These are phyloP conservation scores for Epinotia demarniana DNA, from an alignment of 2,888 invertebrate genomes.

Conservation along the genomic window DNA sequence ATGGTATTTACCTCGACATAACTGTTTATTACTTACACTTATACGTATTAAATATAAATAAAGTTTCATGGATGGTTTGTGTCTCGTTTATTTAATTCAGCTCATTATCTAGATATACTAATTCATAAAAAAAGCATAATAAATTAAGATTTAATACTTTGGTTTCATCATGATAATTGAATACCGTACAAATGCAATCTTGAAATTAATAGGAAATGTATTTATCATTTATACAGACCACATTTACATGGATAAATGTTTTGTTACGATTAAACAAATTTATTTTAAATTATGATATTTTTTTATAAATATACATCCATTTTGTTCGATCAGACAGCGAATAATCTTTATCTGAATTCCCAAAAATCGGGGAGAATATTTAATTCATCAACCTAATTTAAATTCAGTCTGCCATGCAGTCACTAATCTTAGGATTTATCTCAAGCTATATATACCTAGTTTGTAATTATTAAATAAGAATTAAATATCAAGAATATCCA, in stretches of 20 bases:
- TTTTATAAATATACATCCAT: not conserved
- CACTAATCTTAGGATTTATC: conserved; percentile 41
- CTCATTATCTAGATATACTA: not conserved
- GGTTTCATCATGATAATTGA: conserved; percentile 7
- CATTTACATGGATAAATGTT: not conserved
- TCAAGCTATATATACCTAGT: conserved; percentile 59
- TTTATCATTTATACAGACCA: no score
- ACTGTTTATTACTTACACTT: conserved; percentile 16
- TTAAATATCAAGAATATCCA: conserved; percentile 80
- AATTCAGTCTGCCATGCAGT: conserved; percentile 30
- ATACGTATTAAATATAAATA: conserved; percentile 2
- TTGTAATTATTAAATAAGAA: conserved; percentile 59
- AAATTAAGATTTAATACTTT: conserved; percentile 21
- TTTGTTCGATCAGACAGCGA: not conserved
- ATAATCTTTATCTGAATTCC: no score
- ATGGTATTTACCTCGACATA: conserved; percentile 22
- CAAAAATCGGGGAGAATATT: not conserved
- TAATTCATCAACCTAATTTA: not conserved
- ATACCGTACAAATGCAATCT: conserved; percentile 32
- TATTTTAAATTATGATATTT: not conserved
- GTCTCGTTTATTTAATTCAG: not conserved
- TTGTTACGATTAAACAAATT: not conserved
- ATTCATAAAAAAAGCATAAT: conserved; percentile 24
- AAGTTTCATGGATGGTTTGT: conserved; percentile 18
- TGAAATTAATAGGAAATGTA: not conserved